These are phyloP conservation scores for Thalassophryne amazonica DNA, from an alignment of 2,797 vertebrate species.

Conservation along the genomic window DNA sequence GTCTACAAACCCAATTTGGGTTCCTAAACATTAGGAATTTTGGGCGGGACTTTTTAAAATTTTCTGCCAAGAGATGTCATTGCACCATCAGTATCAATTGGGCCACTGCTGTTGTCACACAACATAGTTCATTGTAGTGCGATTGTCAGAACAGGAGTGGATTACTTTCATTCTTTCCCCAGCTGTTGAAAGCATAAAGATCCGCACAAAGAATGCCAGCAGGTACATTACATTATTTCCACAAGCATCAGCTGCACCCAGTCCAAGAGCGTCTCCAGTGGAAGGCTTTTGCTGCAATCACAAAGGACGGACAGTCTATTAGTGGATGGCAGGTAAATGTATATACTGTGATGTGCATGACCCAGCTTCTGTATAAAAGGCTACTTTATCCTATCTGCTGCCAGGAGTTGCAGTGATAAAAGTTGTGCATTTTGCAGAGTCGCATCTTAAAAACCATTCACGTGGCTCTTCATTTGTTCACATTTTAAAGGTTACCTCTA, in stretches of 20 bases:
- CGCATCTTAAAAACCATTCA: no score
- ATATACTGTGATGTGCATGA: not conserved
- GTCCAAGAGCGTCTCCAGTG: not conserved
- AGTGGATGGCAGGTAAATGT: slow-evolving; percentile 6
- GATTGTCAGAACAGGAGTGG: slow-evolving; percentile 38
- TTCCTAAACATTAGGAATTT: slow-evolving; percentile 21
- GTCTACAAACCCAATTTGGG: no score
- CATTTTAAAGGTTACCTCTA: no score
- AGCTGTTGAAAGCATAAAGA: slow-evolving; percentile 39
- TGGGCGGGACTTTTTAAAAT: slow-evolving; percentile 46
- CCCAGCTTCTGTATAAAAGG: not conserved
- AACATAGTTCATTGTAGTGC: slow-evolving; percentile 48
- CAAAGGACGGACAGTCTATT: slow-evolving; percentile 11
- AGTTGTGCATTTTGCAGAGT: no score
- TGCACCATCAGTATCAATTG: slow-evolving; percentile 62
- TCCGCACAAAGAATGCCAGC: slow-evolving; percentile 18
- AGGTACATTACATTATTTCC: slow-evolving; percentile 29
- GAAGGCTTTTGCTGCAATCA: not conserved
- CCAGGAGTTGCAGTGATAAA: not conserved
- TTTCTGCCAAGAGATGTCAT: slow-evolving; percentile 69
- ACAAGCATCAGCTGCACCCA: not conserved
- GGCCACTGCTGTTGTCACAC: slow-evolving; percentile 37
- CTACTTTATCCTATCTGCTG: not conserved
- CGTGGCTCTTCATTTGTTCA: no score
- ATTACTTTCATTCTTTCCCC: slow-evolving; percentile 39